phyloP scores from a whole-genome alignment of 1,140 invertebrate genomes.

The Leucophenga varia region DNA sequence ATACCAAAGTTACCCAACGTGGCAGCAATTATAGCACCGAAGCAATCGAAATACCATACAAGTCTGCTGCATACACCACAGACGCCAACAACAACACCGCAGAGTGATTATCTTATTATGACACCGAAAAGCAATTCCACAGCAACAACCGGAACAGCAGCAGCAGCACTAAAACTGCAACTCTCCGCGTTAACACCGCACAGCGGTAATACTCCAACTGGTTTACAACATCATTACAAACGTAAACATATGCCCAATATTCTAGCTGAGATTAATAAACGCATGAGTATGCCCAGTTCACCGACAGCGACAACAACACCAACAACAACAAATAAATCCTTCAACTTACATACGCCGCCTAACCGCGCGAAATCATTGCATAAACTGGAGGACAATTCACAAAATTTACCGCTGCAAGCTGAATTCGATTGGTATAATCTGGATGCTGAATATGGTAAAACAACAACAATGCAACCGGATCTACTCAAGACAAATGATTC shows the following conservation, averaged over 20 bases:
- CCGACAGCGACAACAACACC: constrained; percentile 30
- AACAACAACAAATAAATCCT: constrained; percentile 20
- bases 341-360: neutral
- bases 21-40: constrained; percentile 60
- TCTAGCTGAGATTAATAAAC: constrained; percentile 46
- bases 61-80: neutral
- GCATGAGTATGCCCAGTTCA: constrained; percentile 33
- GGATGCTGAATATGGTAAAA: constrained; percentile 50
- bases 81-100: constrained; percentile 3
- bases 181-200: neutral
- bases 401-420: constrained; percentile 39
- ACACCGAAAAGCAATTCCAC: constrained; percentile 17
- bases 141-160: neutral
- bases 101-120: constrained; percentile 29
- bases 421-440: constrained; percentile 56
- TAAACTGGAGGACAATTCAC: constrained; percentile 14
- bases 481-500: constrained; percentile 6
- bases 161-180: constrained; percentile 15
- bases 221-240: no score
- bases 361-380: constrained; percentile 4
- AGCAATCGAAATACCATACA: constrained; percentile 18
- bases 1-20: constrained; percentile 62
- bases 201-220: constrained; percentile 5
- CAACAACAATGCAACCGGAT: constrained; percentile 12
- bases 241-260: constrained; percentile 46